A percentile compares a stretch with the other conserved stretches of the same genome.
phyloP scores from a whole-genome alignment of 1,140 invertebrate species.

The Platyscapa corneri region DNA sequence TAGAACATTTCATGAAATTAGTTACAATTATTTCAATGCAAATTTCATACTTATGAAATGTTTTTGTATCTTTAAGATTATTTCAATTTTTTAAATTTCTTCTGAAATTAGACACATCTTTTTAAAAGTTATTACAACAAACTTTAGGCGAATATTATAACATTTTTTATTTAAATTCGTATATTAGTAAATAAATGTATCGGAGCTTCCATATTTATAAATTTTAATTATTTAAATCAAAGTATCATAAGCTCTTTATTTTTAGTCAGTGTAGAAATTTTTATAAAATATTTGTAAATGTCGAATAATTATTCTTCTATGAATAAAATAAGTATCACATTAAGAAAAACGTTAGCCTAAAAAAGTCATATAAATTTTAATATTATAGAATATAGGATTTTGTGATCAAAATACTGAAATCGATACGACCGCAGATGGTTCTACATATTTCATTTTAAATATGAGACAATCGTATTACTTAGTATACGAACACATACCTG shows the following conservation, averaged over 20 bases:
- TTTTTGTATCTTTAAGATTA: neutral
- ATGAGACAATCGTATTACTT: neutral
- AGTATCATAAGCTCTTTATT: too few species aligned
- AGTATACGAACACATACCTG: neutral
- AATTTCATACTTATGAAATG: neutral
- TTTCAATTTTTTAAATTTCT: too few species aligned
- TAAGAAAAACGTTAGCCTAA: too few species aligned
- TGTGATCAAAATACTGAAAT: constrained; percentile 8
- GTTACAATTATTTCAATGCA: neutral
- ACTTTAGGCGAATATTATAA: too few species aligned
- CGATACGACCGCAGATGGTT: neutral
- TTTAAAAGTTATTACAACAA: too few species aligned
- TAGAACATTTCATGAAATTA: too few species aligned
- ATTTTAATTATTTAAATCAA: too few species aligned
- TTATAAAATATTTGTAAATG: neutral
- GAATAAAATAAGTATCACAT: neutral
- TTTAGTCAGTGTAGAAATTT: too few species aligned
- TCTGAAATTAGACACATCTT: too few species aligned
- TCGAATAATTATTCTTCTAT: neutral
- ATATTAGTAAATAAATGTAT: too few species aligned
- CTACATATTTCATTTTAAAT: neutral
- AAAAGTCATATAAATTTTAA: neutral
- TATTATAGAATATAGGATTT: neutral
- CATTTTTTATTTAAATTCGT: too few species aligned
- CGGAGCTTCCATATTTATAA: too few species aligned